Conservation (phyloP, 2,113 vertebrate genomes). For the Symphodus melops region DNA sequence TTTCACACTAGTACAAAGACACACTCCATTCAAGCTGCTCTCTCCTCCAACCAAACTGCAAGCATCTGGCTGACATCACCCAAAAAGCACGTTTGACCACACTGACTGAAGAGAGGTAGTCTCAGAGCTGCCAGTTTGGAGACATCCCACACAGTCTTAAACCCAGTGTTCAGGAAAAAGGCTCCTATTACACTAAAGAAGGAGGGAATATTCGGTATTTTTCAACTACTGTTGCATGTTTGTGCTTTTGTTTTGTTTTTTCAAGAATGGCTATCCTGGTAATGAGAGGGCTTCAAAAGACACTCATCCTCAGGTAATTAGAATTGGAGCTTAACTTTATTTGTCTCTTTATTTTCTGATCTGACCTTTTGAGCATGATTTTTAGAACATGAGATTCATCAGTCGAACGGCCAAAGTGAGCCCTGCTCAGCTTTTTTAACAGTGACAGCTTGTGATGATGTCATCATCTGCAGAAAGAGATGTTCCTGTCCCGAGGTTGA, state of each 20-base stretch:
- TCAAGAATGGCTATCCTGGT: conserved; percentile 85
- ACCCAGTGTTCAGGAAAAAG: conserved; percentile 12
- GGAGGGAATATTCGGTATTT: conserved; percentile 43
- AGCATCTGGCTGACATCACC: conserved; percentile 56
- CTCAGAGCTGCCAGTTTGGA: conserved; percentile 36
- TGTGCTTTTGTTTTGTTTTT: conserved; percentile 82
- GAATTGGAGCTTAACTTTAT: conserved; percentile 38
- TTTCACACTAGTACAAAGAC: conserved; percentile 74
- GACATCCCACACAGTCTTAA: neutral
- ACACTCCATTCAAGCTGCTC: conserved; percentile 59
- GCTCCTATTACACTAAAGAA: neutral
- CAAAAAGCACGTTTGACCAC: conserved; percentile 32
- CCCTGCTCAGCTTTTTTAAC: conserved; percentile 16
- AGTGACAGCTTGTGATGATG: neutral
- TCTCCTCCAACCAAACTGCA: conserved; percentile 58
- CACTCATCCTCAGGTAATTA: conserved; percentile 82
- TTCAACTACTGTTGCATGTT: conserved; percentile 79
- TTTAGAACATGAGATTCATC: conserved; percentile 14
- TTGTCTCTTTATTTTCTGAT: conserved; percentile 37
- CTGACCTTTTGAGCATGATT: conserved; percentile 16
- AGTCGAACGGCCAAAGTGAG: neutral
- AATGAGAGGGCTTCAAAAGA: conserved; percentile 86
- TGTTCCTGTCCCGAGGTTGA: neutral
- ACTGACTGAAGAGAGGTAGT: conserved; percentile 37
- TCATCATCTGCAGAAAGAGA: neutral